phyloP scores from a whole-genome alignment of 2,113 vertebrate species.

The Mus pahari region DNA sequence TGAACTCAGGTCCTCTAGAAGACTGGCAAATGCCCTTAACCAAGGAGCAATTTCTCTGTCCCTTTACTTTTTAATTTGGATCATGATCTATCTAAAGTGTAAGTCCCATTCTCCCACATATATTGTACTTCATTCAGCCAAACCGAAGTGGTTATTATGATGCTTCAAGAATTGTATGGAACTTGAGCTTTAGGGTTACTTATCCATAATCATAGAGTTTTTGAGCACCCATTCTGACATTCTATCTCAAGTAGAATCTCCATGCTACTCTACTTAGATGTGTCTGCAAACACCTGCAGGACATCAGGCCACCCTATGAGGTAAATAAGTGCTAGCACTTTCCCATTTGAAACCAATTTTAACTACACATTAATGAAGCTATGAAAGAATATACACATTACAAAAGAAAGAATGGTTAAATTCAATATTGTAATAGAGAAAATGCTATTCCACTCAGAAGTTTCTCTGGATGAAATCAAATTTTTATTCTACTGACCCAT shows the following conservation, averaged over 20 bases:
- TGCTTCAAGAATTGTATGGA: background rate
- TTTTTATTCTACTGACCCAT: background rate
- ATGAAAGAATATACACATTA: background rate
- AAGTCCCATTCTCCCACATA: too few relatives aligned
- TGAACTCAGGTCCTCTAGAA: background rate
- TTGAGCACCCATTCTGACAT: background rate
- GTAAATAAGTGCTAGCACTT: background rate
- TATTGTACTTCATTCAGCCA: constrained; percentile 16
- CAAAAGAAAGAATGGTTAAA: background rate
- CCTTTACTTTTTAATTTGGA: background rate
- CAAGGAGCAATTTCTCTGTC: background rate
- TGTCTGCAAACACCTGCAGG: background rate
- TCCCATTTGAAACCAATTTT: background rate
- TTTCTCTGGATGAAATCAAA: background rate
- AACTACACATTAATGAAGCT: background rate
- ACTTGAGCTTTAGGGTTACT: background rate
- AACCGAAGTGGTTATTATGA: background rate
- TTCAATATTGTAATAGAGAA: background rate
- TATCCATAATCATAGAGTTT: background rate
- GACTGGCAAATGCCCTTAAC: background rate
- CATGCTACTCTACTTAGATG: background rate
- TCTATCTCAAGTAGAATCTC: background rate
- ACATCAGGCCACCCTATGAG: background rate
- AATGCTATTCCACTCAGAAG: background rate
- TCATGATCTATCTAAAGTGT: background rate